These are phyloP conservation scores for Heteromurus nitidus DNA, from an alignment of 2,888 invertebrate genomes.

Conservation along the genomic window DNA sequence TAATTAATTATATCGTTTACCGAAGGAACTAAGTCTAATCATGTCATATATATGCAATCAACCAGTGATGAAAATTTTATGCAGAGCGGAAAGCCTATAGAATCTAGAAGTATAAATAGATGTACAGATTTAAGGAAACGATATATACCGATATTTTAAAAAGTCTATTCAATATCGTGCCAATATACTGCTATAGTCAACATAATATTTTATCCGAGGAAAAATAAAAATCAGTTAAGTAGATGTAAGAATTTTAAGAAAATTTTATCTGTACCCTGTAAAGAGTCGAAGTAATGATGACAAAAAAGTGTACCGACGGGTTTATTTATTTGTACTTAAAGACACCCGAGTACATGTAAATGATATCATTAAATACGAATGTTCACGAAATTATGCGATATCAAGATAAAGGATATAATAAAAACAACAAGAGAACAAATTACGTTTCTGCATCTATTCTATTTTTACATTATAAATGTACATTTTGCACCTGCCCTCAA, in stretches of 20 bases:
- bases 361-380: constrained; percentile 8
- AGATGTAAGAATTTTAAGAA: neutral
- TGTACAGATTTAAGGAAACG: neutral
- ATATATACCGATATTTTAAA: constrained; percentile 29
- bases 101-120: neutral
- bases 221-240: neutral
- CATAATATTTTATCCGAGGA: constrained; percentile 24
- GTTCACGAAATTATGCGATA: constrained; percentile 21
- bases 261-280: too few species aligned
- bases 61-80: constrained; percentile 37
- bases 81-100: neutral
- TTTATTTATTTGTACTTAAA: constrained; percentile 20
- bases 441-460: neutral
- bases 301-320: too few species aligned
- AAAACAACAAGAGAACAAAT: neutral
- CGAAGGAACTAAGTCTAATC: constrained; percentile 4
- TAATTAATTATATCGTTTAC: neutral
- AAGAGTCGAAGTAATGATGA: too few species aligned
- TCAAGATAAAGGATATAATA: too few species aligned
- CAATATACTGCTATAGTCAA: constrained; percentile 36
- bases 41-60: constrained; percentile 38
- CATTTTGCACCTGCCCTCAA: too few species aligned
- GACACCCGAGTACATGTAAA: neutral
- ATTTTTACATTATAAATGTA: neutral
- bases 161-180: constrained; percentile 32